Evolutionary conservation across 92 coral and sea anemone species (phyloP).

Genomic region (Ricordea florida): DNA sequence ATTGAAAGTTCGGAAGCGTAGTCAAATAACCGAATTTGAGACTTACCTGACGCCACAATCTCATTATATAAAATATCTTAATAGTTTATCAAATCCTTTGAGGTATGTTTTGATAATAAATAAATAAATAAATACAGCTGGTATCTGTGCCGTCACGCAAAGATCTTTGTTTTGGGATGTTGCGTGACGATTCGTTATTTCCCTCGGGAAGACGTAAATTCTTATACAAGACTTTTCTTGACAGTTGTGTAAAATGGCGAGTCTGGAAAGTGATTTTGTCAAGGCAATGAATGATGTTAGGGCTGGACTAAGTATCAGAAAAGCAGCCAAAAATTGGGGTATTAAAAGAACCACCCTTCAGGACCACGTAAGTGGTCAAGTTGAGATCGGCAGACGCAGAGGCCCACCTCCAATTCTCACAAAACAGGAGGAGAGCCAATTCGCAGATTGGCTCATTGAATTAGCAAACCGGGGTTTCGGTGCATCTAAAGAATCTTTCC

Average conservation of each 20-base stretch:
- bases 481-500: conserved; percentile 12
- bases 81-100: too few relatives aligned
- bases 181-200: too few relatives aligned
- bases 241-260: conserved; percentile 18
- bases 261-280: conserved; percentile 3
- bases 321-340: conserved; percentile 33
- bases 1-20: too few relatives aligned
- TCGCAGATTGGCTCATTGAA: conserved; percentile 43
- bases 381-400: conserved; percentile 21
- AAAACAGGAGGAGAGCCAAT: conserved; percentile 25
- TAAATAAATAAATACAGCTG: too few relatives aligned
- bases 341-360: conserved; percentile 17
- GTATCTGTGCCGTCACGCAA: too few relatives aligned
- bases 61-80: too few relatives aligned
- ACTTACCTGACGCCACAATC: too few relatives aligned
- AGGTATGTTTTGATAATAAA: too few relatives aligned
- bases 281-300: conserved; percentile 8
- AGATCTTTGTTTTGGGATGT: too few relatives aligned
- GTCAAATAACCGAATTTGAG: too few relatives aligned
- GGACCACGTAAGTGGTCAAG: conserved; percentile 16
- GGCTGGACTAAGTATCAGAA: conserved; percentile 3
- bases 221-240: conserved; percentile 12
- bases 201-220: too few relatives aligned
- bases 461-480: conserved; percentile 54
- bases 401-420: conserved; percentile 35